These are phyloP conservation scores for Sebastes itinus DNA, from an alignment of 2,797 vertebrate genomes.

Conservation along the genomic window DNA sequence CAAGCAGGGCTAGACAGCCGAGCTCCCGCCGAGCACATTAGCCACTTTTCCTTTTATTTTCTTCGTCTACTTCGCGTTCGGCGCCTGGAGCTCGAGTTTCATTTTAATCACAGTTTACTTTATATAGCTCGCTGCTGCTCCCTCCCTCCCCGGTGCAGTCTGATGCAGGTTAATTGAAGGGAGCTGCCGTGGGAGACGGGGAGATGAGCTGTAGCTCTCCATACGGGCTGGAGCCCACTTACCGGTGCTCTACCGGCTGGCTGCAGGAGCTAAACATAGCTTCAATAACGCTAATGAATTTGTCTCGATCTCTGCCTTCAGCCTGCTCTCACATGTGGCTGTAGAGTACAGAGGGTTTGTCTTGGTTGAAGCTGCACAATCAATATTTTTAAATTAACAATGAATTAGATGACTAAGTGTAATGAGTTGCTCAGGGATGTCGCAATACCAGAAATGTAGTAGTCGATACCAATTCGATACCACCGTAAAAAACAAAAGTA, in stretches of 20 bases:
- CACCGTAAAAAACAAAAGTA: too few relatives aligned
- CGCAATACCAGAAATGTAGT: too few relatives aligned
- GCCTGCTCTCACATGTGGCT: not conserved
- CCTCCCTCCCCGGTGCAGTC: constrained; percentile 20
- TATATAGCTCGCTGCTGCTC: constrained; percentile 26
- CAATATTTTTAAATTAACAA: not conserved
- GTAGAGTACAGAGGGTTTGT: not conserved
- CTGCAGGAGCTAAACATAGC: constrained; percentile 42
- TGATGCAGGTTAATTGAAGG: constrained; percentile 73
- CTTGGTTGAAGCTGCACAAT: not conserved
- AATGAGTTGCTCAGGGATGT: too few relatives aligned
- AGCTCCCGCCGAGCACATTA: constrained; percentile 19
- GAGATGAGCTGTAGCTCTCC: constrained; percentile 60
- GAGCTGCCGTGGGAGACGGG: constrained; percentile 40
- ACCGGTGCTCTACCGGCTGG: constrained; percentile 5
- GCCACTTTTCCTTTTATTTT: constrained; percentile 15
- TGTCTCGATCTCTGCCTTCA: constrained; percentile 11
- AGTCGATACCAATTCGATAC: too few relatives aligned
- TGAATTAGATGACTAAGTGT: not conserved
- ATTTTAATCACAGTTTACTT: constrained; percentile 58
- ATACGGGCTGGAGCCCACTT: constrained; percentile 41
- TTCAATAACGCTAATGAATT: constrained; percentile 43
- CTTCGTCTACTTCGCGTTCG: not conserved
- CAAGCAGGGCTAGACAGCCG: not conserved
- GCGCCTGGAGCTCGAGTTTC: constrained; percentile 38